A percentile compares a stretch with the other conserved stretches of the same genome.
Evolutionary conservation across 2,888 invertebrate species (phyloP).

Genomic region (Rhaphigaster nebulosa): DNA sequence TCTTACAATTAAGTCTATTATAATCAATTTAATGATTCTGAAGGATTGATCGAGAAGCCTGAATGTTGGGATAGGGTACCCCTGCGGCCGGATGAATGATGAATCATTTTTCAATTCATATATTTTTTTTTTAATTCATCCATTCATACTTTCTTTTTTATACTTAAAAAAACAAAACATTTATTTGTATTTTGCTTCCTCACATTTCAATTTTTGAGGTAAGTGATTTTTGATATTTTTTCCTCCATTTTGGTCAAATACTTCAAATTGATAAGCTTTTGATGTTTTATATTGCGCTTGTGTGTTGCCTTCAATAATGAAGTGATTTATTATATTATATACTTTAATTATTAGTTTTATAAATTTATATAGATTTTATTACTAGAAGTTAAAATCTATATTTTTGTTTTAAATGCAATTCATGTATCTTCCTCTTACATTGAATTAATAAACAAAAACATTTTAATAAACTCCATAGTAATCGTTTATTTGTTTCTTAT

Average conservation of each 20-base stretch:
- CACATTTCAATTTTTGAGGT: conserved; percentile 53
- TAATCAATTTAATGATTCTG: conserved; percentile 17
- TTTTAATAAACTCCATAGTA: neutral
- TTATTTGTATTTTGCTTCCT: conserved; percentile 31
- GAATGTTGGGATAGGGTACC: conserved; percentile 99
- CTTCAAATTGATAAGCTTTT: conserved; percentile 30
- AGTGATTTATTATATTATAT: neutral
- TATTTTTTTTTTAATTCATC: conserved; percentile 49
- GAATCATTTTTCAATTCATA: conserved; percentile 57
- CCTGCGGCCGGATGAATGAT: conserved; percentile 71
- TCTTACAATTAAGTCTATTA: no score
- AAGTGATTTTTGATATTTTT: conserved; percentile 53
- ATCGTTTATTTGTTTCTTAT: neutral
- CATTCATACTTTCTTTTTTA: conserved; percentile 23
- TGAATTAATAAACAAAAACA: neutral
- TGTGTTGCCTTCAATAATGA: neutral
- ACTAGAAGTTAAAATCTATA: neutral
- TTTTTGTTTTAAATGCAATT: neutral
- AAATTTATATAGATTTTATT: neutral
- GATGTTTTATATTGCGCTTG: neutral
- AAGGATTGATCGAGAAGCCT: conserved; percentile 73
- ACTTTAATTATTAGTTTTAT: neutral
- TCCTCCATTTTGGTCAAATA: conserved; percentile 34
- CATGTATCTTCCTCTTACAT: neutral
- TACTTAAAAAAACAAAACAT: neutral